Evolutionary conservation across 2,888 invertebrate genomes (phyloP).

Genomic region (Zaprionus obscuricornis): DNA sequence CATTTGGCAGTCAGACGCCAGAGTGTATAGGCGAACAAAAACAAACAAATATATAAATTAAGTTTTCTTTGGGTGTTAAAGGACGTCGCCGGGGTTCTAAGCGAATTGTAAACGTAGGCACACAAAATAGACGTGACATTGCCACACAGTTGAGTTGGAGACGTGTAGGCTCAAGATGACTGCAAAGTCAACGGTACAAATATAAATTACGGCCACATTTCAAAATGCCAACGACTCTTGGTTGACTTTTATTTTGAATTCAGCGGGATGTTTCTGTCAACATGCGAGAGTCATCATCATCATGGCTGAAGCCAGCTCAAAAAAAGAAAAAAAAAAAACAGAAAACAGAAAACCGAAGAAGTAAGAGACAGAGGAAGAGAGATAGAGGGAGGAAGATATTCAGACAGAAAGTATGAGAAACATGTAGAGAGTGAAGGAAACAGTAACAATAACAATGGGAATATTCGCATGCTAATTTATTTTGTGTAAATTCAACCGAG

Average conservation of each 20-base stretch:
- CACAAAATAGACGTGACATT: constrained; percentile 38
- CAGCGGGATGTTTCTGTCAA: constrained; percentile 10
- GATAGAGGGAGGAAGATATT: too few relatives aligned
- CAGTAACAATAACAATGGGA: constrained; percentile 37
- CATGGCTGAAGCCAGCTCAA: too few relatives aligned
- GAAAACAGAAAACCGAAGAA: too few relatives aligned
- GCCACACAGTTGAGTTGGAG: constrained; percentile 5
- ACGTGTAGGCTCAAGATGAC: neutral
- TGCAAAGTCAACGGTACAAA: constrained; percentile 30
- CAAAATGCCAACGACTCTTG: constrained; percentile 36
- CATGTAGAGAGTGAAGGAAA: constrained; percentile 27
- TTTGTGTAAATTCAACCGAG: constrained; percentile 60
- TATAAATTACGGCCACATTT: constrained; percentile 46
- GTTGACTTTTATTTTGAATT: constrained; percentile 43
- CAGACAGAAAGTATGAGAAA: too few relatives aligned
- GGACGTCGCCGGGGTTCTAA: constrained; percentile 16
- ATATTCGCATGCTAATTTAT: constrained; percentile 67
- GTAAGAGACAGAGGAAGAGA: too few relatives aligned
- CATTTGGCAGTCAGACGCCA: constrained; percentile 31
- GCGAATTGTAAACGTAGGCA: constrained; percentile 63
- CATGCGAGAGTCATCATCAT: constrained; percentile 28
- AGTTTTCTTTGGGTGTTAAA: constrained; percentile 55
- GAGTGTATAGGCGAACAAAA: constrained; percentile 56
- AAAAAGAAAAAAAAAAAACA: too few relatives aligned
- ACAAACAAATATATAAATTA: constrained; percentile 71